Evolutionary conservation across 1,140 invertebrate genomes (phyloP), one percentile per base, ranked within the genome.

Genomic region (Diachasmimorpha longicaudata): DNA sequence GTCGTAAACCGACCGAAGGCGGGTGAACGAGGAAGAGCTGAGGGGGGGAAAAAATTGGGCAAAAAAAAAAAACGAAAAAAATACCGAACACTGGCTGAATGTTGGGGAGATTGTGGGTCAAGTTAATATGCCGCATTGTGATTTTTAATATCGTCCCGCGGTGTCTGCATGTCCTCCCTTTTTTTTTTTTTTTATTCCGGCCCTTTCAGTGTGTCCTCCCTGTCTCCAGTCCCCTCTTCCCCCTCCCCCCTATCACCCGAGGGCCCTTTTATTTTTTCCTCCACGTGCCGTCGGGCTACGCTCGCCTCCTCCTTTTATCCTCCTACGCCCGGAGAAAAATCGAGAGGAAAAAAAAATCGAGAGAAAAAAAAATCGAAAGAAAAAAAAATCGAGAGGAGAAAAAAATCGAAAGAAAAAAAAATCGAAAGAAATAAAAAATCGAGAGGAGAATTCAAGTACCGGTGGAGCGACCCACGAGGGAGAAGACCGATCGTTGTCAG

Each of bases 121-220:
- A 85, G 82, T 86, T 83, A 85, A 86, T 86, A 86, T 85, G 82
- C 81, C 75, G 77, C 82, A 86, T 86, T 86, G 86, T 87, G 85
- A 86, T 86, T 85, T 82, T 82, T 82, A 84, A 83, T 85, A 85
- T 85, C 80, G 79, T 79, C 11, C 21, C 39, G 70, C 67, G 58
- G 19, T 21, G 39, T 37, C 19, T 55, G 69, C 25, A 71, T 25
- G 55, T 70, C 46, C 11, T 75, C 70, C 69, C 55, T 58, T n/a
- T n/a, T n/a, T n/a, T n/a, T n/a, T n/a, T n/a, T n/a, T n/a, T n/a
- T n/a, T n/a, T n/a, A n/a, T n/a, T 79, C 11, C 21, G 21, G 70
- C 67, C 42, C 13, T 21, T 21, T 37, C 19, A 36, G 69, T 46
- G 48, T 25, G 55, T 70, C 46, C 11, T 75, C 70, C 69, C 55